Evolutionary conservation across 1,140 invertebrate species (phyloP).

Genomic region (Papilio dardanus): DNA sequence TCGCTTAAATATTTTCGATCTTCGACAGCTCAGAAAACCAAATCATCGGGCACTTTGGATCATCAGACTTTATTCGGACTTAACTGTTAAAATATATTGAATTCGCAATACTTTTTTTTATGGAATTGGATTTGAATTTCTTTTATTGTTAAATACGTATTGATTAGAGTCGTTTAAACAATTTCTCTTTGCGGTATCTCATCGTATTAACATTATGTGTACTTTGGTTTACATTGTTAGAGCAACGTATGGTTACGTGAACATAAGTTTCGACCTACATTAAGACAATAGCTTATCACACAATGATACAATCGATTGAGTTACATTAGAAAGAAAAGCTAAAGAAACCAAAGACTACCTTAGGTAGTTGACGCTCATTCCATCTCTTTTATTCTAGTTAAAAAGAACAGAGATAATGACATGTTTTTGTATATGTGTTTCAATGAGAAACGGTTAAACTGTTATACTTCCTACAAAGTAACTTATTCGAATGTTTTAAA

Average conservation of each 20-base stretch:
- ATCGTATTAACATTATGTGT: background rate
- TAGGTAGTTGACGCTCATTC: background rate
- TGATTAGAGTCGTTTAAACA: slow-evolving; percentile 3
- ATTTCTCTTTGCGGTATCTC: background rate
- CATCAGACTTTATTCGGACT: background rate
- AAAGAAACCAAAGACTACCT: background rate
- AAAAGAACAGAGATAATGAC: background rate
- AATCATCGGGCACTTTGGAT: background rate
- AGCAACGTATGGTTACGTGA: too few species aligned
- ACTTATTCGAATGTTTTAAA: background rate
- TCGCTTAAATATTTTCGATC: background rate
- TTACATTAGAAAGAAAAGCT: background rate
- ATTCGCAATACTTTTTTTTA: background rate
- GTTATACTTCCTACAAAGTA: too few species aligned
- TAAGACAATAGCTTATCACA: too few species aligned
- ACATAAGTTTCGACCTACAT: too few species aligned
- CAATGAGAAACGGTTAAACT: too few species aligned
- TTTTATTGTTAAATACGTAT: slow-evolving; percentile 5
- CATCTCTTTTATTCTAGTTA: background rate
- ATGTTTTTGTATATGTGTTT: too few species aligned
- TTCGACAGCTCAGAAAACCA: background rate
- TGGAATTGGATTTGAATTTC: background rate
- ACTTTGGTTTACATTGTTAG: too few species aligned
- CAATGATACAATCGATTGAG: background rate
- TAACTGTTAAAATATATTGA: slow-evolving; percentile 24